Percentiles rank a stretch among this genome's conserved stretches.
These are phyloP conservation scores for Typhlomys cinereus DNA, from an alignment of 2,113 vertebrate genomes.

Conservation along the genomic window DNA sequence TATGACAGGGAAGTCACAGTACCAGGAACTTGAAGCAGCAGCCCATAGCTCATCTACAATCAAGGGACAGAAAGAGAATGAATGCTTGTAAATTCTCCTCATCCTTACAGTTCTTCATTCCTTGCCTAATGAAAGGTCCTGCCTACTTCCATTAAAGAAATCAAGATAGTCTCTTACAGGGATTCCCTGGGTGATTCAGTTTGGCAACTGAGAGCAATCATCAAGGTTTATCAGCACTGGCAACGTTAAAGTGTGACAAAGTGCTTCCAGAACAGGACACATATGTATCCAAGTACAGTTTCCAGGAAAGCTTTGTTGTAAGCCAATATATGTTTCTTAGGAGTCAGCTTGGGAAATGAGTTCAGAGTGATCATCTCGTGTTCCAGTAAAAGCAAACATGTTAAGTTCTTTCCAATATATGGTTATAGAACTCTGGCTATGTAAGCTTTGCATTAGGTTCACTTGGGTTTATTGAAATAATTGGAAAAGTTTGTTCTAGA, in stretches of 20 bases:
- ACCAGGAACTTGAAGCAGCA: too few species aligned
- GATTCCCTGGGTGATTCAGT: too few species aligned
- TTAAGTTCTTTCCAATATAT: conserved; percentile 27
- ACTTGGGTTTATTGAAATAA: conserved; percentile 36
- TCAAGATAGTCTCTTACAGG: too few species aligned
- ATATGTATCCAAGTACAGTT: not conserved
- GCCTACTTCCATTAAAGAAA: too few species aligned
- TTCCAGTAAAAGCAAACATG: conserved; percentile 27
- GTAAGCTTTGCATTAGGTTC: conserved; percentile 10
- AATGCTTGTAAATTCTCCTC: too few species aligned
- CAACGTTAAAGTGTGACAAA: not conserved
- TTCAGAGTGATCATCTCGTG: conserved; percentile 36
- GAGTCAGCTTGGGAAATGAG: conserved; percentile 41
- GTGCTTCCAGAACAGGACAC: not conserved
- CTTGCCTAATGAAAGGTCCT: too few species aligned
- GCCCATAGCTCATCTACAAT: too few species aligned
- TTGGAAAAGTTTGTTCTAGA: conserved; percentile 40
- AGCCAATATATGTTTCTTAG: not conserved
- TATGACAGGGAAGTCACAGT: too few species aligned
- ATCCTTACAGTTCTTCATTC: too few species aligned
- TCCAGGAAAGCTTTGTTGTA: conserved; percentile 13
- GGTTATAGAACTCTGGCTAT: conserved; percentile 14
- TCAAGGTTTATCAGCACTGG: conserved; percentile 8
- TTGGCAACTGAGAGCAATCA: too few species aligned
- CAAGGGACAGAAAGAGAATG: too few species aligned